Evolutionary conservation across 2,113 vertebrate genomes (phyloP), one percentile per base, ranked within the genome.

Genomic region (Sturnus vulgaris): DNA sequence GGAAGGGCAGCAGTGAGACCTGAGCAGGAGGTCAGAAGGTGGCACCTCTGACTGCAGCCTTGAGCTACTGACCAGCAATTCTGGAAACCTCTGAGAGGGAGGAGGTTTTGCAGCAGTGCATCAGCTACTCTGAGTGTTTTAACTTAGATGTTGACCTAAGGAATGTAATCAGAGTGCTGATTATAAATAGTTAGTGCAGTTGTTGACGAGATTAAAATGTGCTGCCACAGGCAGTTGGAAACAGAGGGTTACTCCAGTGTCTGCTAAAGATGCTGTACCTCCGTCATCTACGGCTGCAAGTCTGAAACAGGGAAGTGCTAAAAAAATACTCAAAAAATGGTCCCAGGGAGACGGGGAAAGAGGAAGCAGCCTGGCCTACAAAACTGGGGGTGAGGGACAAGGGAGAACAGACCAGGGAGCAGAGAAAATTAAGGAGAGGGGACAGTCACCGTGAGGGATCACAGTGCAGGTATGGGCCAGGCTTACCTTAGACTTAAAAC

Each of bases 121-220:
- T 66, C 59, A 77, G 35, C 76, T 46, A 68, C 18, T 9, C 40
- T 4, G 20, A 49, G 82, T 69, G 59, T 86, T 85, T 86, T 35
- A 60, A 63, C 22, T 75, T 84, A 61, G 85, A 82, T 18, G 1
- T 39, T 90, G 88, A 94, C 82, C 93, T 93, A 91, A 95, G 94
- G 82, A 96, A 94, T 52, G 90, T 93, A 94, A 95, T 90, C 61
- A 96, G 95, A 96, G 89, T 95, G 49, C 72, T 92, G 88, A 93
- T 94, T 95, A 93, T 93, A 96, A 96, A 95, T 93, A 96, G 85
- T 92, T 79, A 52, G 82, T 92, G 85, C 80, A 93, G 95, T 95
- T 95, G 94, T 64, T 92, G 90, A 65, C 59, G 69, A 91, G 83
- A 76, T 86, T 76, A 90, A 86, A 84, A 87, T 90, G 55, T 94